Base-by-base conservation (phyloP, 2,888 invertebrate species). In the Laothoe populi region DNA sequence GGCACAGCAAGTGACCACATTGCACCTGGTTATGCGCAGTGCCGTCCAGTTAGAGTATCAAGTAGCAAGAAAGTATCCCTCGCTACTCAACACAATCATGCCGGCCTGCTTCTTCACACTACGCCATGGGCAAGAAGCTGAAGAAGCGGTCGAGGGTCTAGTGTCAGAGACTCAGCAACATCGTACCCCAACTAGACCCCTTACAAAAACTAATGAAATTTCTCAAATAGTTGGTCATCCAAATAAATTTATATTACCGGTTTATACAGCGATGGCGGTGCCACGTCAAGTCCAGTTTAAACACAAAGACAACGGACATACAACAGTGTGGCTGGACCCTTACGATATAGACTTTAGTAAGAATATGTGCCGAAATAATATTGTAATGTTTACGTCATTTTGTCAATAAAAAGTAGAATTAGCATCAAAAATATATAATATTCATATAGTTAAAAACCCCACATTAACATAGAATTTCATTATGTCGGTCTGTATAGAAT, bases 341-440 rank as follows among this genome's bases (percentile, higher is more conserved):
- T 86, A 83, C 63, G 87, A 86, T 71, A 81, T 89, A 59, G 88
- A 91, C 44, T 84, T 80, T 63, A 91, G 91, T 91, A 84, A 91
- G 91, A 73, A 48, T 44, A 59, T 35, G 21, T 35, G 7, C 1
- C 1, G 16, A 44, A 42, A 21, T 49, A 49, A 21, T 23, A 26
- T 10, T 35, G 35, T 40, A 21, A n/a, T 45, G 16, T 19, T 26
- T 49, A 10, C 8, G 49, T 23, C 40, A 58, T 42, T 23, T 7
- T 21, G 40, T 42, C 21, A 40, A 19, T 38, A 40, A 1, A 24
- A 4, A 5, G 4, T 49, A 23, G 11, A 49, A n/a, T n/a, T n/a
- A n/a, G n/a, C n/a, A n/a, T n/a, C 13, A 19, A 48, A 48, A 21
- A 11, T 19, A 31, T 23, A 23, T 42, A 40, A 4, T 2, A 38